These are phyloP conservation scores for Caenorhabditis uteleia DNA, from an alignment of 2,888 invertebrate species.

Conservation along the genomic window DNA sequence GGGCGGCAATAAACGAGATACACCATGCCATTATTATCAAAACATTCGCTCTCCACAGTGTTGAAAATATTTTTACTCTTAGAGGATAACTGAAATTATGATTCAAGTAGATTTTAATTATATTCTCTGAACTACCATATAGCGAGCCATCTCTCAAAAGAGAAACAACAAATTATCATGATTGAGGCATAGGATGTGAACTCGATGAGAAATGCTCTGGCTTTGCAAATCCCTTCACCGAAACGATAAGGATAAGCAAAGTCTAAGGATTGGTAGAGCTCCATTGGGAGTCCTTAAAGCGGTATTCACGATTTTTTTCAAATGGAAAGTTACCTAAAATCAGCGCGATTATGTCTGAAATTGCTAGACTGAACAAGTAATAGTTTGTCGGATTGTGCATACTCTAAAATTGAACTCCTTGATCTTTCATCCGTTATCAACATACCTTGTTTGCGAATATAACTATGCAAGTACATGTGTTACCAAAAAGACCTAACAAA, in stretches of 20 bases:
- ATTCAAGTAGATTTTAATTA: no score
- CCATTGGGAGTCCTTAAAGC: conserved; percentile 64
- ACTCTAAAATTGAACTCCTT: conserved; percentile 18
- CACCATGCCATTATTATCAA: conserved; percentile 63
- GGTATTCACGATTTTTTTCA: neutral
- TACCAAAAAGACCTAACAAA: conserved; percentile 62
- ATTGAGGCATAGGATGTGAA: conserved; percentile 66
- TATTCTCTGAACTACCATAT: conserved; percentile 65
- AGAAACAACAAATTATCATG: conserved; percentile 67
- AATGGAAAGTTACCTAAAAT: conserved; percentile 53
- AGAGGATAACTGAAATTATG: conserved; percentile 60
- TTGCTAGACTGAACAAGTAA: conserved; percentile 66
- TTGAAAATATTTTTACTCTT: conserved; percentile 60
- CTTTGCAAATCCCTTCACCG: conserved; percentile 59
- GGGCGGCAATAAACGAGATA: conserved; percentile 61
- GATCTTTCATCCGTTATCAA: no score
- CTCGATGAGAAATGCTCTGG: conserved; percentile 66
- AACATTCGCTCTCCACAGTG: conserved; percentile 59
- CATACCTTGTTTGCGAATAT: conserved; percentile 54
- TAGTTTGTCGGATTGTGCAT: conserved; percentile 69
- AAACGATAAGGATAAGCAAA: conserved; percentile 65
- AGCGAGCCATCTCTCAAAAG: conserved; percentile 68
- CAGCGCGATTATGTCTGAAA: conserved; percentile 67
- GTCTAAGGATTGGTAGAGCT: conserved; percentile 62
- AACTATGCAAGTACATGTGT: conserved; percentile 65